A percentile compares a stretch with the other conserved stretches of the same genome.
phyloP scores from a whole-genome alignment of 2,888 invertebrate genomes.

The Scrobipalpa atriplicella region DNA sequence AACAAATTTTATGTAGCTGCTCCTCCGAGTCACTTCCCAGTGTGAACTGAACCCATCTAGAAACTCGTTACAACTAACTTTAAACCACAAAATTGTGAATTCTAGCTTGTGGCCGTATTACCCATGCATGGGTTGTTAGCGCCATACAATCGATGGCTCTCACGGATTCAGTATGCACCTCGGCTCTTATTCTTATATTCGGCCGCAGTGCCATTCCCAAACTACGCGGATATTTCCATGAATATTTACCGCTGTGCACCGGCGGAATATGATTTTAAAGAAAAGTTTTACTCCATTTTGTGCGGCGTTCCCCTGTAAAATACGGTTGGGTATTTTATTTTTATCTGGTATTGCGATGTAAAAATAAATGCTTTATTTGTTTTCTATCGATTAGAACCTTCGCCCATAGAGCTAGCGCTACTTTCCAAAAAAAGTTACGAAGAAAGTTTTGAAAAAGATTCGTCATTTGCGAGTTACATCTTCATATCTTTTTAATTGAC shows the following conservation, averaged over 20 bases:
- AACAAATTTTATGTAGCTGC: too few relatives aligned
- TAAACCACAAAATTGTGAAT: constrained; percentile 8
- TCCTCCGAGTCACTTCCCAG: too few relatives aligned
- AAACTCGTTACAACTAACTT: too few relatives aligned
- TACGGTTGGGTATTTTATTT: background rate
- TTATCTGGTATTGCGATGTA: background rate
- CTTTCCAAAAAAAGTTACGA: too few relatives aligned
- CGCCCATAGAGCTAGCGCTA: too few relatives aligned
- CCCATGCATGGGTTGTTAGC: constrained; percentile 17
- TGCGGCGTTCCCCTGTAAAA: background rate
- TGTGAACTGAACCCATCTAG: too few relatives aligned
- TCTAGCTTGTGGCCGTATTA: background rate
- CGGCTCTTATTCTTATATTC: constrained; percentile 29
- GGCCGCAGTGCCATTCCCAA: constrained; percentile 24
- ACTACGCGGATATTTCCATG: constrained; percentile 32
- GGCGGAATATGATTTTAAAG: constrained; percentile 29
- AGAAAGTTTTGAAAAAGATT: too few relatives aligned
- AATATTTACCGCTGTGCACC: constrained; percentile 31
- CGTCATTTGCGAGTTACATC: too few relatives aligned
- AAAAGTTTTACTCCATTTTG: constrained; percentile 25
- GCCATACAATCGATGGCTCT: constrained; percentile 24
- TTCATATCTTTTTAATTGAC: too few relatives aligned
- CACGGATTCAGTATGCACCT: constrained; percentile 24
- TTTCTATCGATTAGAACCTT: too few relatives aligned
- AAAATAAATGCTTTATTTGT: background rate